Evolutionary conservation across 2,113 vertebrate species (phyloP), one percentile per base, ranked within the genome.

Genomic region (Macquaria ambigua): DNA sequence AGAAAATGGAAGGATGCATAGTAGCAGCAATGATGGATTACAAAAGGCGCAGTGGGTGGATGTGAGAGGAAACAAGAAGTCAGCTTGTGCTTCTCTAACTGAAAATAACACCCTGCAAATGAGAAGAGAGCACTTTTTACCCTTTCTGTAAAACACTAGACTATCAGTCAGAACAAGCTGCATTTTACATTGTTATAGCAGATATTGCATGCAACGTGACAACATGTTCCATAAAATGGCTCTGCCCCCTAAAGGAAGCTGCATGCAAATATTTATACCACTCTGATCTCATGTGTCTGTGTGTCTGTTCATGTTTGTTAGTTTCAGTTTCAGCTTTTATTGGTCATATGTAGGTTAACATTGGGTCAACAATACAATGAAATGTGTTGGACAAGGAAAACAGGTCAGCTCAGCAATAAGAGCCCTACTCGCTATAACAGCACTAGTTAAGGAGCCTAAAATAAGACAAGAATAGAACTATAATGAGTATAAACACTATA

Each of bases 21-120:
- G 46, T 66, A 56, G 58, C 82, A 81, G 48, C 20, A 31, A 34
- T 61, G 68, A 72, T 69, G 61, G 67, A 46, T 77, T 56, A 63
- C 43, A 63, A 81, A 74, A 87, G 84, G 81, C 7, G 4, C 5
- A 41, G 88, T 89, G 84, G 90, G 76, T 56, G 79, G 88, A 83
- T 90, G 61, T 56, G 76, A 77, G 84, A 64, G 75, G 59, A 67
- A 76, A 52, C 76, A 50, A 74, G 63, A 23, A 66, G 64, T 55
- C 69, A 58, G 55, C 21, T 18, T 64, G 53, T 59, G 68, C 41
- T 50, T 53, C 48, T 53, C 55, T 8, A 48, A 79, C 62, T 81
- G 64, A 43, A 68, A 72, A 78, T 37, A 23, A 74, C 41, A 37
- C 11, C 15, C 6, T 70, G 50, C 41, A 21, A 66, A 53, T 53